Percentiles rank a stretch among this genome's conserved stretches.
These are phyloP conservation scores for Spodoptera litura DNA, from an alignment of 1,140 invertebrate genomes.

Conservation along the genomic window DNA sequence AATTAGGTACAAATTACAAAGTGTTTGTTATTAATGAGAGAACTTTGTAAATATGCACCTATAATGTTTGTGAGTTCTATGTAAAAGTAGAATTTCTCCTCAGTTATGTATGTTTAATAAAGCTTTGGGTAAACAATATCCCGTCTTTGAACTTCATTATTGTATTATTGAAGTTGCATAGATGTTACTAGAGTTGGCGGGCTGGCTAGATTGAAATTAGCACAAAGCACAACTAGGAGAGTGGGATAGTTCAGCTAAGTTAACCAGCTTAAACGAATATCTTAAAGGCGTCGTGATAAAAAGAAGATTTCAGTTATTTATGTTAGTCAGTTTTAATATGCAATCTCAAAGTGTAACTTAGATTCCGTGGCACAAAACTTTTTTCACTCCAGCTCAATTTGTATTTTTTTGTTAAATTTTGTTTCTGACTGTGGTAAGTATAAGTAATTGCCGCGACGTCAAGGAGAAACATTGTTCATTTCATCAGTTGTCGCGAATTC, in stretches of 20 bases:
- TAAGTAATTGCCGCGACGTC: no score
- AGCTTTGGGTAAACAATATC: background rate
- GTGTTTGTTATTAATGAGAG: background rate
- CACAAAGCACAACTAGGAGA: background rate
- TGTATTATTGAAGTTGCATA: background rate
- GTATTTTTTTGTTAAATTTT: no score
- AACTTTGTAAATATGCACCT: background rate
- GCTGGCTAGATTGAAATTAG: conserved; percentile 5
- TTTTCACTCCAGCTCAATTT: no score
- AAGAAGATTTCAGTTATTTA: background rate
- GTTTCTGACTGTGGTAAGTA: no score
- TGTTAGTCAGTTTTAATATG: background rate
- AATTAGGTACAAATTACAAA: background rate
- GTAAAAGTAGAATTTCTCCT: background rate
- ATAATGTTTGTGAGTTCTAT: background rate
- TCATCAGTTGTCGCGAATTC: no score
- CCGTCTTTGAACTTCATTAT: conserved; percentile 3
- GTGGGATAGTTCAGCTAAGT: background rate
- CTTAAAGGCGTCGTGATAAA: background rate
- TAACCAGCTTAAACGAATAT: no score
- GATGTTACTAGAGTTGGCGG: background rate
- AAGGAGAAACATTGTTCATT: no score
- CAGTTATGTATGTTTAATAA: background rate
- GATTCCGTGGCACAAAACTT: no score
- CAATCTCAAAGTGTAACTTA: no score